Percentiles rank a stretch among this genome's conserved stretches.
Conservation (phyloP, 2,888 invertebrate species). For the Drosophila cracens region DNA sequence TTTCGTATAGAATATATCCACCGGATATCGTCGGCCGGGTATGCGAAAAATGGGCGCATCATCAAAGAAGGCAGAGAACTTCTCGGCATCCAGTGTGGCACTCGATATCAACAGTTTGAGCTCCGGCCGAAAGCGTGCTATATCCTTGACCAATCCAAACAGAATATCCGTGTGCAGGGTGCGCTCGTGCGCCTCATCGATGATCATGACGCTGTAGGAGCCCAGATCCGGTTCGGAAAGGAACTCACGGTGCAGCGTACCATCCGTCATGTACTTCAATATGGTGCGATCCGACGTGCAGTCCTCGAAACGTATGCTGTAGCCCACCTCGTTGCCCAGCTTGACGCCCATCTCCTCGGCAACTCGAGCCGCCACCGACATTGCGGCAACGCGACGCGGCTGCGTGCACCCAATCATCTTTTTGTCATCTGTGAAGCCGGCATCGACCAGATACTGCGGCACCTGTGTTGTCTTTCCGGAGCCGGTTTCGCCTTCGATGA, state of each 20-base stretch:
- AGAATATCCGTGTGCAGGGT: conserved; percentile 99
- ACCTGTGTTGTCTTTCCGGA: conserved; percentile 99
- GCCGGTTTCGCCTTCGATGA: conserved; percentile 99
- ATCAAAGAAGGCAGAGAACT: conserved; percentile 99
- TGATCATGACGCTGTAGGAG: conserved; percentile 99
- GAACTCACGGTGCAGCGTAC: conserved; percentile 98
- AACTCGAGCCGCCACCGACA: conserved; percentile 99
- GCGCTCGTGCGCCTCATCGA: conserved; percentile 99
- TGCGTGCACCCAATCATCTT: conserved; percentile 99
- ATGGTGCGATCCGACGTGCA: conserved; percentile 98
- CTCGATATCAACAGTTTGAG: conserved; percentile 98
- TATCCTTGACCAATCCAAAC: conserved; percentile 98
- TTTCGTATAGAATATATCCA: conserved; percentile 99
- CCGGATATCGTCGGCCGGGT: conserved; percentile 98
- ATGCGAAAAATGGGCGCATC: conserved; percentile 99
- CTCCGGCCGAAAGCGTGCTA: conserved; percentile 96
- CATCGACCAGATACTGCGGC: conserved; percentile 98
- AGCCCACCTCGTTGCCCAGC: conserved; percentile 96
- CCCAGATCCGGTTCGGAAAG: conserved; percentile 98
- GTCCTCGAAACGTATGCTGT: conserved; percentile 98
- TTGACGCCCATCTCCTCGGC: conserved; percentile 99
- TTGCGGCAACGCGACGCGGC: conserved; percentile 98
- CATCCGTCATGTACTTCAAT: conserved; percentile 99
- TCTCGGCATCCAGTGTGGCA: conserved; percentile 98
- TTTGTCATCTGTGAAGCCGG: conserved; percentile 93